Evolutionary conservation across 1,140 invertebrate genomes (phyloP).

Genomic region (Euura saliciscinereae): DNA sequence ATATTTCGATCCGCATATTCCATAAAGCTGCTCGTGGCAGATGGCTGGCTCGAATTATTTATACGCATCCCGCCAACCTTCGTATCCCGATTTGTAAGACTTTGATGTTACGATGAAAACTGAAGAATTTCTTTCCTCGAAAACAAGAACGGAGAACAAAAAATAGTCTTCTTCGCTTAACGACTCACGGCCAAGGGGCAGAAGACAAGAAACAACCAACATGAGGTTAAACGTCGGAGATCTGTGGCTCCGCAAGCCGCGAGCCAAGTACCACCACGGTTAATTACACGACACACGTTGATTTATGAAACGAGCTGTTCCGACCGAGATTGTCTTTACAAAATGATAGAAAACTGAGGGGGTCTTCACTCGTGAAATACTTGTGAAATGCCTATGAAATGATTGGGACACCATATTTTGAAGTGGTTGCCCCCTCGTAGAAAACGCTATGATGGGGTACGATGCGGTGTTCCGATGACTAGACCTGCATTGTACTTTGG

Average conservation of each 20-base stretch:
- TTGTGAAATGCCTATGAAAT: no score
- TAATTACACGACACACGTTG: no score
- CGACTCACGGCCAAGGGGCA: background rate
- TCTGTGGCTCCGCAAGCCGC: background rate
- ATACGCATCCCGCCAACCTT: background rate
- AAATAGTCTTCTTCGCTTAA: background rate
- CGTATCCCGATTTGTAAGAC: background rate
- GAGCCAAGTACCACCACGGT: background rate
- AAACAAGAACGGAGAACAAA: background rate
- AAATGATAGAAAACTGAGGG: no score
- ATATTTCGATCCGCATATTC: background rate
- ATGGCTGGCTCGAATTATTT: background rate
- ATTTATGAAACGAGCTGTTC: background rate
- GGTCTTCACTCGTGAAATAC: no score
- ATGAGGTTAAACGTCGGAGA: background rate
- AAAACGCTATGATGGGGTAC: no score
- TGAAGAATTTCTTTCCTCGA: background rate
- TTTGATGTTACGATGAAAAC: background rate
- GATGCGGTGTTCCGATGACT: no score
- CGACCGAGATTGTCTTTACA: background rate
- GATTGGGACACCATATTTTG: no score
- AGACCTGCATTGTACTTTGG: background rate
- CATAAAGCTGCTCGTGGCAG: background rate
- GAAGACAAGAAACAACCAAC: background rate
- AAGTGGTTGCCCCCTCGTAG: no score